phyloP scores from a whole-genome alignment of 2,113 vertebrate genomes.

The Blennius ocellaris region DNA sequence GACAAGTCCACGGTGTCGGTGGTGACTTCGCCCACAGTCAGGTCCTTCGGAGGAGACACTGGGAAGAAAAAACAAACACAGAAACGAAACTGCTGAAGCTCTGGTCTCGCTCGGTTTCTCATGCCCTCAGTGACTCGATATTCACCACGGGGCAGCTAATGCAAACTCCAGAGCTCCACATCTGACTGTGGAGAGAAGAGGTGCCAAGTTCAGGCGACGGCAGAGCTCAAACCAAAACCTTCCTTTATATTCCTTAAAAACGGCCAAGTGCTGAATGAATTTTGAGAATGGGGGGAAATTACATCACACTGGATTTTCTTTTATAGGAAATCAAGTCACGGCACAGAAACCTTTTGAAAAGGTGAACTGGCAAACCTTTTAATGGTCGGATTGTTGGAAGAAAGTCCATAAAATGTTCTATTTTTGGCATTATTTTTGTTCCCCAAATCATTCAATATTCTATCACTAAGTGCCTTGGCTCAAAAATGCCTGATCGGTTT shows the following conservation, averaged over 20 bases:
- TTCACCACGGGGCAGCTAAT: constrained; percentile 43
- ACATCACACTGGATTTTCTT: constrained; percentile 46
- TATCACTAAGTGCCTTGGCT: no score
- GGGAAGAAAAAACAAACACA: constrained; percentile 25
- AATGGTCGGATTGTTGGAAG: no score
- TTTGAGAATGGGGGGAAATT: constrained; percentile 48
- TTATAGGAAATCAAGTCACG: constrained; percentile 23
- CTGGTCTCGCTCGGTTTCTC: constrained; percentile 41
- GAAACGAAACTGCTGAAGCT: background rate
- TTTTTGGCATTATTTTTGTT: no score
- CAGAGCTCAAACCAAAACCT: constrained; percentile 10
- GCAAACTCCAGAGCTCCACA: constrained; percentile 63
- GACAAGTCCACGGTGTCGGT: constrained; percentile 89
- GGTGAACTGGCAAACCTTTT: background rate
- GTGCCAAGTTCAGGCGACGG: constrained; percentile 55
- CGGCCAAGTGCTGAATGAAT: constrained; percentile 34
- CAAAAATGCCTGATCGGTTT: no score
- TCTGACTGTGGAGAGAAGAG: constrained; percentile 53
- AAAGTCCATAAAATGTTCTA: no score
- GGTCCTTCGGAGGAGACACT: constrained; percentile 94
- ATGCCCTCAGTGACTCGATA: constrained; percentile 12
- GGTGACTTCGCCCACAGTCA: constrained; percentile 87
- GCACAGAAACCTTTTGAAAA: constrained; percentile 45
- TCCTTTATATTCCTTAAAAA: constrained; percentile 34
- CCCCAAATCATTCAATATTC: no score